Percentiles rank a stretch among this genome's conserved stretches.
phyloP scores from a whole-genome alignment of 2,888 invertebrate genomes.

The Andrena haemorrhoa region DNA sequence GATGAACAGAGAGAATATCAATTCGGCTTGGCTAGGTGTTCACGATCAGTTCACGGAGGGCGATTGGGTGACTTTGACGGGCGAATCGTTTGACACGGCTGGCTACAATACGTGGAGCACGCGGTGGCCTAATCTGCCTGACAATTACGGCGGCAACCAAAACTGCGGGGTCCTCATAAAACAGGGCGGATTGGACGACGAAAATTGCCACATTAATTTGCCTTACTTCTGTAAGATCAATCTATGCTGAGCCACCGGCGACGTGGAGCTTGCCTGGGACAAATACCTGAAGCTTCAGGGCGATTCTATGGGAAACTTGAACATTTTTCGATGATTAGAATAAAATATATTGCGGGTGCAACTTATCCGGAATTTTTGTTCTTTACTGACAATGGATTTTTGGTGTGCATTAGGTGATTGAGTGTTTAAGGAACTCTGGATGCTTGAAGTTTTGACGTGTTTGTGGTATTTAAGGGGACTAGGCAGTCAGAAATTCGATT shows the following conservation, averaged over 20 bases:
- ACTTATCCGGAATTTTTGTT: too few relatives aligned
- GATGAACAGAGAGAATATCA: neutral
- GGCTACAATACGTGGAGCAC: constrained; percentile 48
- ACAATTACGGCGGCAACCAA: constrained; percentile 50
- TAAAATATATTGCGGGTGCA: too few relatives aligned
- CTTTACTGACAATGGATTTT: too few relatives aligned
- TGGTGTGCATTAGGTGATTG: too few relatives aligned
- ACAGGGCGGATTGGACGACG: constrained; percentile 57
- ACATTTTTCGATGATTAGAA: too few relatives aligned
- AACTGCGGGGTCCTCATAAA: constrained; percentile 51
- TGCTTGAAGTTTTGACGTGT: too few relatives aligned
- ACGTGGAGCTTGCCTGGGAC: too few relatives aligned
- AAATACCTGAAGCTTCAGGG: too few relatives aligned
- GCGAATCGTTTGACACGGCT: neutral
- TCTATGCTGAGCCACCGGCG: neutral
- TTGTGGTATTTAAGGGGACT: too few relatives aligned
- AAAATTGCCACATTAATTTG: constrained; percentile 3
- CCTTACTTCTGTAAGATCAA: constrained; percentile 55
- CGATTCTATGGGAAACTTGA: too few relatives aligned
- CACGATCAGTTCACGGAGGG: neutral
- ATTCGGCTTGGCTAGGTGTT: neutral
- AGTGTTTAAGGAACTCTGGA: too few relatives aligned
- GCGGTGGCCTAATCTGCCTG: constrained; percentile 42
- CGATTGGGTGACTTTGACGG: neutral
- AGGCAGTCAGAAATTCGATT: too few relatives aligned